Evolutionary conservation across 1,140 invertebrate genomes (phyloP).

Genomic region (Paraescarpia echinospica): DNA sequence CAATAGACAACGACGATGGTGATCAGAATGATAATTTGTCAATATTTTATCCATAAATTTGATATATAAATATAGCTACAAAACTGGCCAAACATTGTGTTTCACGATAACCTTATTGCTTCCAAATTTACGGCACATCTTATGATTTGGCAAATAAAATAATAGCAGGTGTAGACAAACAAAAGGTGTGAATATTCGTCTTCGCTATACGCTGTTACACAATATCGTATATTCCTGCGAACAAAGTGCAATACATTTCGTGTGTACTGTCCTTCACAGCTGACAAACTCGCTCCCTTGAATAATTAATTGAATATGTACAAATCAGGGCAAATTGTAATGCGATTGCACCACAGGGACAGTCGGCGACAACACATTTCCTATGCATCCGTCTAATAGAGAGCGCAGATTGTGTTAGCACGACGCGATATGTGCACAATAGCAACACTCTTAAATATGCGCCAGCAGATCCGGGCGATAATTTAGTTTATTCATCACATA

Average conservation of each 20-base stretch:
- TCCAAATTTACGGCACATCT: neutral
- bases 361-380: neutral
- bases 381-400: neutral
- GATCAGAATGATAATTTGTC: neutral
- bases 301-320: neutral
- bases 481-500: neutral
- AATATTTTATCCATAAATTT: neutral
- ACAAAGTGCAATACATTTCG: neutral
- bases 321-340: slow-evolving; percentile 1
- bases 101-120: neutral
- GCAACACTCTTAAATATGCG: neutral
- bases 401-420: neutral
- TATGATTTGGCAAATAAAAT: neutral
- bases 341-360: neutral
- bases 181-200: neutral
- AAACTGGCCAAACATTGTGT: too few relatives aligned
- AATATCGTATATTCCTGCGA: neutral
- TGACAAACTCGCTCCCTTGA: neutral
- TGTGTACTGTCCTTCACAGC: too few relatives aligned
- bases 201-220: too few relatives aligned
- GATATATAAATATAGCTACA: too few relatives aligned
- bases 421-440: neutral
- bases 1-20: neutral
- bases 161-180: neutral
- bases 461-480: neutral